phyloP scores from a whole-genome alignment of 2,888 invertebrate genomes.

The Phytoseiulus persimilis region DNA sequence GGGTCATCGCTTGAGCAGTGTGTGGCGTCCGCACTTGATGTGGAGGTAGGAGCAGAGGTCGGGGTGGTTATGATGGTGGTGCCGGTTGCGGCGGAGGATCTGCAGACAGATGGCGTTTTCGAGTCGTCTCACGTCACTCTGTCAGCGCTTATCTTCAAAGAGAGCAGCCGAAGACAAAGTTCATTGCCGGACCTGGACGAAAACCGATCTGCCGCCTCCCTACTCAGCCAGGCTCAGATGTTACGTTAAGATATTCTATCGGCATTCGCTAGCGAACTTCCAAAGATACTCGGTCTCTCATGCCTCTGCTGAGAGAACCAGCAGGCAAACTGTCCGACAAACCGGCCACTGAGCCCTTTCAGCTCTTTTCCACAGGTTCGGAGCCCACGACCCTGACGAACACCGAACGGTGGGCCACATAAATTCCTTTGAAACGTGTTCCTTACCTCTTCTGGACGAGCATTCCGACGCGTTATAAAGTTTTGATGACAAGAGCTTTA shows the following conservation, averaged over 20 bases:
- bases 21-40: background rate
- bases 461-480: too few relatives aligned
- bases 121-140: background rate
- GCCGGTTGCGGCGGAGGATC: background rate
- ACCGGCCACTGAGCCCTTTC: background rate
- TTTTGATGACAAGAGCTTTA: too few relatives aligned
- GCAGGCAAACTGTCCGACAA: background rate
- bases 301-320: background rate
- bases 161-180: background rate
- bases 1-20: too few relatives aligned
- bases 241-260: background rate
- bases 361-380: too few relatives aligned
- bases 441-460: too few relatives aligned
- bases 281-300: background rate
- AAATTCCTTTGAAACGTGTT: too few relatives aligned
- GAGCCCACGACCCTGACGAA: too few relatives aligned
- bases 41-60: background rate
- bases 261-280: background rate
- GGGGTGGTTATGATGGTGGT: background rate
- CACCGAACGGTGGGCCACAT: too few relatives aligned
- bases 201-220: background rate
- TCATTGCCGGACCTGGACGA: background rate
- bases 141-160: background rate
- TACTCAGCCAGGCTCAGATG: background rate
- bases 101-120: background rate